Percentiles rank a stretch among this genome's conserved stretches.
These are phyloP conservation scores for Leptocoma aspasia DNA, from an alignment of 2,113 vertebrate genomes.

Conservation along the genomic window DNA sequence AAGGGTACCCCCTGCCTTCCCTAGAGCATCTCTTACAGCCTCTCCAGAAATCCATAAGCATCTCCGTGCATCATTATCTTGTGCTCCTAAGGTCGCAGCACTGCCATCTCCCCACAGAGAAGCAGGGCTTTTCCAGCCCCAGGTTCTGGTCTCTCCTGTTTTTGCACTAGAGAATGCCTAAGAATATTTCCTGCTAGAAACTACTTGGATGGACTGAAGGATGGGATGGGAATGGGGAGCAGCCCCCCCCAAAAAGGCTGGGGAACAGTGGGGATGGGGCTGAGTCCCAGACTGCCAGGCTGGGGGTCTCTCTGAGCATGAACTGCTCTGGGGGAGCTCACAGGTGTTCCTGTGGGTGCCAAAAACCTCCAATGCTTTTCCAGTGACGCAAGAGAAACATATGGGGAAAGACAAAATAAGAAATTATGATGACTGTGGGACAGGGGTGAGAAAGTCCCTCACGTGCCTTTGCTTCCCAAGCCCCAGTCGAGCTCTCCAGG, in stretches of 20 bases:
- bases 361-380: conserved; percentile 39
- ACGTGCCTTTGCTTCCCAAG: conserved; percentile 35
- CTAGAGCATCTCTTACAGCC: neutral
- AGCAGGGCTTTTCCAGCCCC: neutral
- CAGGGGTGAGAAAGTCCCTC: conserved; percentile 29
- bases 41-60: neutral
- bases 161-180: neutral
- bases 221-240: neutral
- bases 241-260: neutral
- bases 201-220: neutral
- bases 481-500: neutral
- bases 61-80: neutral
- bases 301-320: neutral
- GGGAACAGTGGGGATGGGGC: neutral
- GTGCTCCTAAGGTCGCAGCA: neutral
- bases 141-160: neutral
- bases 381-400: conserved; percentile 41
- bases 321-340: neutral
- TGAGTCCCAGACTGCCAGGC: neutral
- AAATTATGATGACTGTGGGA: conserved; percentile 1
- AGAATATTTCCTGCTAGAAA: neutral
- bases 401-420: conserved; percentile 48
- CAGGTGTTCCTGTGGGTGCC: conserved; percentile 43
- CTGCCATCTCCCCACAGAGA: neutral
- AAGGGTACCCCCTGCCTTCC: neutral